Evolutionary conservation across 1,140 invertebrate genomes (phyloP).

Genomic region (Diachasma alloeum): DNA sequence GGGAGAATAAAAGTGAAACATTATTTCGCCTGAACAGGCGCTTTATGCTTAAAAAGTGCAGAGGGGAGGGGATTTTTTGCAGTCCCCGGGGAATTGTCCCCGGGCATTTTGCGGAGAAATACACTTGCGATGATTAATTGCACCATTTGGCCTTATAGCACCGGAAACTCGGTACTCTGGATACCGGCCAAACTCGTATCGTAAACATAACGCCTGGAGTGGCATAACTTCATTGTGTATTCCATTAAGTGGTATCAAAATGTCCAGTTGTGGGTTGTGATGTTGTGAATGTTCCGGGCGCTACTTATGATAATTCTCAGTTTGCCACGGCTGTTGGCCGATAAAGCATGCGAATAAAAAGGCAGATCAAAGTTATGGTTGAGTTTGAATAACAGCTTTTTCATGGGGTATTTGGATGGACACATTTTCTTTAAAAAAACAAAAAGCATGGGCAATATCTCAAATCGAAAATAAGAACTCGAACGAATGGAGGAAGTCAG

Average conservation of each 20-base stretch:
- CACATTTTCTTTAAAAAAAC: too few relatives aligned
- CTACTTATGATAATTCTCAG: constrained; percentile 37
- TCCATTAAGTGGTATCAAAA: constrained; percentile 59
- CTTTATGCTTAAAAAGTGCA: background rate
- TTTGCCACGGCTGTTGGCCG: constrained; percentile 37
- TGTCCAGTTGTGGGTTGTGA: constrained; percentile 52
- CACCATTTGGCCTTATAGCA: background rate
- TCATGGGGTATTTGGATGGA: too few relatives aligned
- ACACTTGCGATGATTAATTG: constrained; percentile 2
- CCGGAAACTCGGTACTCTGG: constrained; percentile 20
- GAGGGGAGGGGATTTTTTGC: background rate
- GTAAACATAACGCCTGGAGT: constrained; percentile 37
- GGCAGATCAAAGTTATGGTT: background rate
- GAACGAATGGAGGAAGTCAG: too few relatives aligned
- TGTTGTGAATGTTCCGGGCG: constrained; percentile 26
- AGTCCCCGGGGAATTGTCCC: background rate
- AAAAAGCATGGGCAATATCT: too few relatives aligned
- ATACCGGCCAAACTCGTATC: constrained; percentile 35
- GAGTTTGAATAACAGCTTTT: too few relatives aligned
- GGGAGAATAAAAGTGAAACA: background rate
- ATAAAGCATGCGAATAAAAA: constrained; percentile 35
- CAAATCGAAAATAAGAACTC: too few relatives aligned
- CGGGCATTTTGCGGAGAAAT: background rate
- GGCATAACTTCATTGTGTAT: constrained; percentile 40
- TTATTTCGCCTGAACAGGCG: background rate